Evolutionary conservation across 2,888 invertebrate genomes (phyloP), one percentile per base, ranked within the genome.

Genomic region (Thecocarcelia acutangulata): DNA sequence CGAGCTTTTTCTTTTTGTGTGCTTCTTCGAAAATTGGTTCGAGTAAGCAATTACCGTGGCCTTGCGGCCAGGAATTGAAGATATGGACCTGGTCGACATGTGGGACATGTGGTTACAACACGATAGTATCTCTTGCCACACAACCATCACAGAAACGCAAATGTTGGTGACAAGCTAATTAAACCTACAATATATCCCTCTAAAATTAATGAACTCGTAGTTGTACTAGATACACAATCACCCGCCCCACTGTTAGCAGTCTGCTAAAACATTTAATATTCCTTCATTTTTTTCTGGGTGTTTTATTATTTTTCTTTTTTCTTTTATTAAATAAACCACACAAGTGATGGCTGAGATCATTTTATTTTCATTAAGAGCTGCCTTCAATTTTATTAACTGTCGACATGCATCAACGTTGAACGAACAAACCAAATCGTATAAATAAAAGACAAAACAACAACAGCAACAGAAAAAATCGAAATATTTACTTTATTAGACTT

Each of bases 271-370:
- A 75, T 75, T 66, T 75, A 66, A 58, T 66, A 61, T 64, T 52
- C 54, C 54, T 68, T 58, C 37, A n/a, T 33, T 13, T 42, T 42
- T n/a, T 75, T 74, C 33, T 19, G 24, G 13, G 24, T 40, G 24
- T 69, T 61, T 56, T 28, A 24, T 44, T 50, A 48, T 44, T 9
- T 5, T 56, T 19, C 19, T 15, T 58, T 17, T 40, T 54, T 61
- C 56, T 42, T n/a, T 24, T 66, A 37, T 46, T 54, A 64, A 66
- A 86, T 61, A 59, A 77, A 86, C 89, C 88, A 86, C 88, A 89
- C 86, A 87, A 87, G 87, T 89, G 87, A 89, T 89, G 89, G 88
- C 87, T 77, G 87, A 88, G 88, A 89, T 89, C 88, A 89, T 89
- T 89, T 87, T 89, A 89, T 88, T 89, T 89, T 89, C 89, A 89